Conservation (phyloP, 2,797 vertebrate genomes). For the Cygnus olor region DNA sequence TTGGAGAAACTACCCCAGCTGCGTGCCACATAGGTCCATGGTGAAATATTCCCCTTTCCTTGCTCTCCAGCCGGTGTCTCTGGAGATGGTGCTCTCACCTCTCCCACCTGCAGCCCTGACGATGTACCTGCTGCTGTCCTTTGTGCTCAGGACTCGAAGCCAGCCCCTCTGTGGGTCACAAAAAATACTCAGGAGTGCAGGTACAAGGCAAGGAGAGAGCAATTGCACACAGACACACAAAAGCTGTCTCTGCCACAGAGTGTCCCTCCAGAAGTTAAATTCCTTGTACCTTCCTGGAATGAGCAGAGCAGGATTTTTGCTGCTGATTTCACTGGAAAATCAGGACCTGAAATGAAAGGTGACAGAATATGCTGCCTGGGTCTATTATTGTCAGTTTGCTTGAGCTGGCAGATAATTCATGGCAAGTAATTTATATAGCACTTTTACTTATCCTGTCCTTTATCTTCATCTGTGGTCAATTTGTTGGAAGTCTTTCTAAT, state of each 20-base stretch:
- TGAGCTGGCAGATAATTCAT: slow-evolving; percentile 59
- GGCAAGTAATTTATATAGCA: slow-evolving; percentile 62
- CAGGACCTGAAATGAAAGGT: slow-evolving; percentile 37
- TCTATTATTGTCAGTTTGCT: slow-evolving; percentile 48
- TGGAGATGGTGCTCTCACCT: background rate
- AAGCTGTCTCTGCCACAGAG: background rate
- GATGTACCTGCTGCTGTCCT: background rate
- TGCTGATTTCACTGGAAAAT: slow-evolving; percentile 34
- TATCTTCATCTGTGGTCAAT: slow-evolving; percentile 69
- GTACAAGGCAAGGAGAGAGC: background rate
- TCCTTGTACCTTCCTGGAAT: background rate
- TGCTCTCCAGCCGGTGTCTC: background rate
- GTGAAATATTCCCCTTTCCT: background rate
- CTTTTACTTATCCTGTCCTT: slow-evolving; percentile 68
- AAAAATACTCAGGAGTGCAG: background rate
- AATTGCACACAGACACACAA: background rate
- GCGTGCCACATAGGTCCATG: background rate
- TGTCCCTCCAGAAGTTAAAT: background rate
- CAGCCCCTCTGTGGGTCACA: background rate
- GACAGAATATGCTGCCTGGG: slow-evolving; percentile 51
- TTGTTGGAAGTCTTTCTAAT: slow-evolving; percentile 67
- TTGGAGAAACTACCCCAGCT: background rate
- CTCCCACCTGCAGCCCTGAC: background rate
- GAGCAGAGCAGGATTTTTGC: background rate
- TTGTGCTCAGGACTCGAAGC: background rate